Evolutionary conservation across 2,113 vertebrate species (phyloP).

Genomic region (Paraplagusia blochii): DNA sequence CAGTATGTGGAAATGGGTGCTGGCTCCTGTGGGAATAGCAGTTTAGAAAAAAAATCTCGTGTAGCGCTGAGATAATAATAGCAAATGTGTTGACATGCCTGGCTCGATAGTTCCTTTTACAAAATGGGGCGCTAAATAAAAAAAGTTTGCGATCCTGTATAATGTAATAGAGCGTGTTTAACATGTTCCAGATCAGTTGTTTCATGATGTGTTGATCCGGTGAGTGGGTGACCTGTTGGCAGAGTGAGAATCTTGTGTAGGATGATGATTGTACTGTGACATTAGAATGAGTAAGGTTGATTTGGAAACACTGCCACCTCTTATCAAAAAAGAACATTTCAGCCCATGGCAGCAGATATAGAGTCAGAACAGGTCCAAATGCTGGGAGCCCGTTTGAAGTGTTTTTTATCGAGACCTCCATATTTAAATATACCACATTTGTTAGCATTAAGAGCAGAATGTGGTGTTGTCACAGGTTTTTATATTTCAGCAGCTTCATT

Average conservation of each 20-base stretch:
- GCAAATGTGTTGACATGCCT: no score
- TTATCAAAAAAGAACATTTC: constrained; percentile 8
- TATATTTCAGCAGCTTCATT: not conserved
- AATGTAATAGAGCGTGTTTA: not conserved
- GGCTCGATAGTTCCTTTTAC: no score
- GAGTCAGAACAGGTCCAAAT: constrained; percentile 14
- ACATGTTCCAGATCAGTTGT: not conserved
- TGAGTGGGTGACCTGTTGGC: constrained; percentile 14
- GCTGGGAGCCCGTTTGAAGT: constrained; percentile 7
- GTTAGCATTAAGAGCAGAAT: no score
- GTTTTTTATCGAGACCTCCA: not conserved
- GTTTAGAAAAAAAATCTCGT: no score
- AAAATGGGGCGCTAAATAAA: no score
- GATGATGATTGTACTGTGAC: constrained; percentile 34
- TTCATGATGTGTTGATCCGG: not conserved
- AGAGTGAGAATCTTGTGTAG: constrained; percentile 13
- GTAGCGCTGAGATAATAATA: no score
- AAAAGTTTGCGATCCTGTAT: no score
- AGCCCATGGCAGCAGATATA: no score
- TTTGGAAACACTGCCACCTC: constrained; percentile 7
- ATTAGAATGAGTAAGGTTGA: constrained; percentile 1
- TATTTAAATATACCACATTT: not conserved
- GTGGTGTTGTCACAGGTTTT: not conserved
- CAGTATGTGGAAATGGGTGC: no score
- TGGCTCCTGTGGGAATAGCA: no score